Evolutionary conservation across 2,113 vertebrate species (phyloP), one percentile per base, ranked within the genome.

Genomic region (Brachyhypopomus gauderio): DNA sequence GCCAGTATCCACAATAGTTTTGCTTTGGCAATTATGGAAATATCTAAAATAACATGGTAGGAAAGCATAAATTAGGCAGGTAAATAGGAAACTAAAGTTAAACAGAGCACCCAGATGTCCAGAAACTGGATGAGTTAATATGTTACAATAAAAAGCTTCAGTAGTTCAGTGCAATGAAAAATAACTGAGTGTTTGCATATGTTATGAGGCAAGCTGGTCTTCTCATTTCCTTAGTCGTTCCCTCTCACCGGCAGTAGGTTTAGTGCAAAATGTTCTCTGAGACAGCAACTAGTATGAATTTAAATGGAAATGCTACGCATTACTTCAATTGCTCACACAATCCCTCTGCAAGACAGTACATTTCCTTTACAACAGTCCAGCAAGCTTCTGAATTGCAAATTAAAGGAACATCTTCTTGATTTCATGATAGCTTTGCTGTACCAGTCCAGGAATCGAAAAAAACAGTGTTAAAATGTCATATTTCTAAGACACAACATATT

Each of bases 171-270:
- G 60, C 55, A 23, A 80, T 59, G 36, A 77, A 70, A 71, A 83
- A 74, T 75, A 84, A 87, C 85, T 85, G 84, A 84, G 83, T 79
- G 84, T 89, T 93, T 93, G 92, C 92, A 93, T 93, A 93, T 71
- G 85, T 85, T 45, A 89, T 79, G 90, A 91, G 89, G 85, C 90
- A 89, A 88, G 87, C 91, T 92, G 91, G 89, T 89, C 85, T 88
- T 36, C 75, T 81, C 83, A 80, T 82, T 80, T 83, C 72, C 78
- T 45, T 45, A 80, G 73, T 41, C 27, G 11, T 73, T 85, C 84
- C 86, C 77, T 79, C 83, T 84, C 88, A 88, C 84, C 84, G 88
- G 87, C 45, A 23, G 80, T 79, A 63, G 86, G 72, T 89, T 89
- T 88, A 92, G 91, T 92, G 91, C 91, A 81, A 92, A 91, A 89